Evolutionary conservation across 2,113 vertebrate species (phyloP).

Genomic region (Rhea pennata): DNA sequence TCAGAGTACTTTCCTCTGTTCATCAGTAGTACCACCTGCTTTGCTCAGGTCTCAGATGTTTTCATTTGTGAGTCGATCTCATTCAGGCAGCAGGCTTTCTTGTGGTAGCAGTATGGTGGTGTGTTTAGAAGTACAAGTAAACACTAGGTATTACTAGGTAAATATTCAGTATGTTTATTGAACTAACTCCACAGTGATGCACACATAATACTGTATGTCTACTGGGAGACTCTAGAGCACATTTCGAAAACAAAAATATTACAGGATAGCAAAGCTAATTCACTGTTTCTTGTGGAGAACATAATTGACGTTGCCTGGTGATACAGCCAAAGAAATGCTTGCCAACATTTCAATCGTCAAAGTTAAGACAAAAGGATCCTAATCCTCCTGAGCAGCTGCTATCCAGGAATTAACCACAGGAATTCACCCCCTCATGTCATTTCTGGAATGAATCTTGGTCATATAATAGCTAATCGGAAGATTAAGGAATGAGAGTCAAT

Average conservation of each 20-base stretch:
- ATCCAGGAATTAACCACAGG: constrained; percentile 74
- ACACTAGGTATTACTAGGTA: constrained; percentile 21
- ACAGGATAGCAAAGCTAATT: constrained; percentile 58
- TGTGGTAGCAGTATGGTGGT: not conserved
- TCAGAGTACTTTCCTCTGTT: not conserved
- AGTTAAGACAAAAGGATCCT: constrained; percentile 73
- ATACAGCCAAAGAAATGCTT: constrained; percentile 57
- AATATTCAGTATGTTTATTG: constrained; percentile 39
- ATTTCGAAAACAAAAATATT: not conserved
- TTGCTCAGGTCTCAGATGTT: not conserved
- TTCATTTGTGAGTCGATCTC: constrained; percentile 7
- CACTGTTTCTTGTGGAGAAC: constrained; percentile 63
- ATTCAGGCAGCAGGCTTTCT: not conserved
- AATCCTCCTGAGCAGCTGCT: constrained; percentile 73
- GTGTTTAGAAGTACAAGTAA: constrained; percentile 45
- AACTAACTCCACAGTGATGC: constrained; percentile 26
- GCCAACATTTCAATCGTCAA: constrained; percentile 72
- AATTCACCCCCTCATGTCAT: constrained; percentile 78
- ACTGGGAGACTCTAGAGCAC: not conserved
- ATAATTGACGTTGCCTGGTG: constrained; percentile 64
- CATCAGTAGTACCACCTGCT: not conserved
- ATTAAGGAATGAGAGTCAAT: constrained; percentile 90
- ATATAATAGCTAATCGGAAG: constrained; percentile 85
- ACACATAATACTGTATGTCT: not conserved
- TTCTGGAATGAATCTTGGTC: constrained; percentile 81